Base-by-base conservation (phyloP, 2,113 vertebrate species). In the Forbesichthys papilliferus region DNA sequence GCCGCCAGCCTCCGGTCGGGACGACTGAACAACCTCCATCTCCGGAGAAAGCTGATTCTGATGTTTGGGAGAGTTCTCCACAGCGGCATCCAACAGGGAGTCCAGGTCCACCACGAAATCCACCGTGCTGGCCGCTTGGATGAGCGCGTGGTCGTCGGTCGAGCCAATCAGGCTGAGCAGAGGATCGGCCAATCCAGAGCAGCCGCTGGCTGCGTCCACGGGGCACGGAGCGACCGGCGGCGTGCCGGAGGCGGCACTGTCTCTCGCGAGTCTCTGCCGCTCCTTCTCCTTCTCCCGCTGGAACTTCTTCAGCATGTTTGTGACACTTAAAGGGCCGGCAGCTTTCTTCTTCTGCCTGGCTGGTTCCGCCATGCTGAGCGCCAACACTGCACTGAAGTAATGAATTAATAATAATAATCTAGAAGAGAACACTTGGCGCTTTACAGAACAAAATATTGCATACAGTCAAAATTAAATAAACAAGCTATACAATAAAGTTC, bases 301-400 rank as follows among this genome's bases (percentile, higher is more conserved):
- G 69, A 99, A 97, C 71, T 94, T 96, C 73, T 93, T 96, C 69
- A 98, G 72, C 95, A 98, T 96, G 72, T 95, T 96, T 77, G 94
- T 94, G 66, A 98, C 93, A 0, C 92, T 94, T 55, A 95, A 60
- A 2, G 92, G 77, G 5, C 92, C 90, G 0, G 86, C 89, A 5
- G 85, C 82, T 69, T 92, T 95, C 74, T 93, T 96, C 66, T 86
- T 92, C 13, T 78, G 76, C 68, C 36, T 42, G 36, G 91, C 90
- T 91, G 74, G 78, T 83, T 57, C 89, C 79, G 27, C 47, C 0
- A 7, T 47, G 8, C 42, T 34, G 46, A 63, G 91, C 92, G 82
- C 86, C 0, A 91, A 90, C 3, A 84, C 79, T 66, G 90, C 9
- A 9, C 92, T 92, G 34, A 34, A 55, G 69, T 20, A 48, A 42